These are phyloP conservation scores for Microplitis deprimator DNA, from an alignment of 2,888 invertebrate species.

Conservation along the genomic window DNA sequence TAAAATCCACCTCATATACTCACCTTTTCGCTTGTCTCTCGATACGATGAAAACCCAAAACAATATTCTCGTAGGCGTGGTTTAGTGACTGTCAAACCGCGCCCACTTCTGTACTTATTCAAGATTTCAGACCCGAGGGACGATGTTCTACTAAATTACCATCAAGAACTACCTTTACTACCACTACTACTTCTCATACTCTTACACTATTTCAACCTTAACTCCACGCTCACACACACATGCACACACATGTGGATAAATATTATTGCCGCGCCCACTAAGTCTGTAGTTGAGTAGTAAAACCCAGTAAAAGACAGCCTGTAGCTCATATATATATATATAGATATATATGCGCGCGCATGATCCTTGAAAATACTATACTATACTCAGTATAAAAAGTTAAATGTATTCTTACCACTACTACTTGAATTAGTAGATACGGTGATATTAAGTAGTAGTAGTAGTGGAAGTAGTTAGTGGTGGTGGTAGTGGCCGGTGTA, in stretches of 20 bases:
- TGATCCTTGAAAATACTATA: neutral
- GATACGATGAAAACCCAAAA: conserved; percentile 39
- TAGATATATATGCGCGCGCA: neutral
- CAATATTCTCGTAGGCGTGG: conserved; percentile 40
- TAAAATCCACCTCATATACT: conserved; percentile 2
- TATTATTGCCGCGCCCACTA: neutral
- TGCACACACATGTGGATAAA: neutral
- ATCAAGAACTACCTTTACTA: neutral
- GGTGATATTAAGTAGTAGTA: too few relatives aligned
- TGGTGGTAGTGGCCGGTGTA: too few relatives aligned
- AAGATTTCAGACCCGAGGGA: conserved; percentile 43
- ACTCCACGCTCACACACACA: too few relatives aligned
- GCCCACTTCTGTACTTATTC: conserved; percentile 41
- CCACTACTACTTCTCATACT: neutral
- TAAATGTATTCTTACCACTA: neutral
- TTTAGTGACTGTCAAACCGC: conserved; percentile 25
- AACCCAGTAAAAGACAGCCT: neutral
- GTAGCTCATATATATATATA: neutral
- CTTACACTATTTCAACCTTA: neutral
- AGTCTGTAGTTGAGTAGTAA: neutral
- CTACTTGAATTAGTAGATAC: neutral
- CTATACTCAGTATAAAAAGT: neutral
- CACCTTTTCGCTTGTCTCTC: conserved; percentile 33
- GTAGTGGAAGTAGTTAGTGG: too few relatives aligned
- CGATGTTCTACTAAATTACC: neutral